A percentile compares a stretch with the other conserved stretches of the same genome.
Conservation (phyloP, 2,797 vertebrate species). For the Coracias cyanogaster region DNA sequence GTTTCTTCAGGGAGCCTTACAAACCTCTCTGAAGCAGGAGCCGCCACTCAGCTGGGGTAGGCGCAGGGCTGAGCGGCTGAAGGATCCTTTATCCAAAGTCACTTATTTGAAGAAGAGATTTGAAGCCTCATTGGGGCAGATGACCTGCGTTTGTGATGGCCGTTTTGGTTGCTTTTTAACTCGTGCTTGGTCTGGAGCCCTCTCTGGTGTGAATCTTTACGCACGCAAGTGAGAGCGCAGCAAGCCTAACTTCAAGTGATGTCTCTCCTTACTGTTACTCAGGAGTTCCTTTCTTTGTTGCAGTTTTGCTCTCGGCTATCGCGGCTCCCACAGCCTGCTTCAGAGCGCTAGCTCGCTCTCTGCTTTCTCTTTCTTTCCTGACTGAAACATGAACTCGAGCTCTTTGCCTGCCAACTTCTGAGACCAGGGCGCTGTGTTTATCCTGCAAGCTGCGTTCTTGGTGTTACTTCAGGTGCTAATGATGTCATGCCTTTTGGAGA, state of each 20-base stretch:
- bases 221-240: background rate
- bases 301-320: background rate
- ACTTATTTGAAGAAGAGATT: background rate
- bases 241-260: rapidly evolving
- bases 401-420: conserved; percentile 22
- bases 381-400: conserved; percentile 37
- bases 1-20: background rate
- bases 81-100: background rate
- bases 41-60: background rate
- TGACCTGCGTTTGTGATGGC: background rate
- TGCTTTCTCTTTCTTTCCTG: conserved; percentile 4
- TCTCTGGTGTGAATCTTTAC: background rate
- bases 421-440: background rate
- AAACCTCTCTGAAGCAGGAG: background rate
- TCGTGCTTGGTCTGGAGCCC: background rate
- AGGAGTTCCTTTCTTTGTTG: background rate
- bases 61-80: background rate
- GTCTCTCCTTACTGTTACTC: background rate
- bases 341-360: background rate
- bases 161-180: background rate
- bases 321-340: background rate
- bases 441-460: background rate
- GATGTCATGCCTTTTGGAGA: conserved; percentile 12
- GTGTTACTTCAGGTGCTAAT: conserved; percentile 1
- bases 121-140: background rate